A percentile compares a stretch with the other conserved stretches of the same genome.
Evolutionary conservation across 1,140 invertebrate species (phyloP).

Genomic region (Palaemon carinicauda): DNA sequence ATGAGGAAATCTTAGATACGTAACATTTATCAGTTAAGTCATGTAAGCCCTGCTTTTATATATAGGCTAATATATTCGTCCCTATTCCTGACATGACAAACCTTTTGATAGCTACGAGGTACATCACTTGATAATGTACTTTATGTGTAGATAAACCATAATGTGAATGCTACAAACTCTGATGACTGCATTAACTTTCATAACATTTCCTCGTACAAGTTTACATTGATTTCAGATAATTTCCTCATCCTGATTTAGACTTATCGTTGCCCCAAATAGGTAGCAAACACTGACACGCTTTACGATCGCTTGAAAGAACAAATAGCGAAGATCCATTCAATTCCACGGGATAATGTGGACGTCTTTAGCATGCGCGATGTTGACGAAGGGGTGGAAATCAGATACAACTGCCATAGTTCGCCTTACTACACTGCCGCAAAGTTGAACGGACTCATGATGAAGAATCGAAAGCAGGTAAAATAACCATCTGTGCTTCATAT

Average conservation of each 20-base stretch:
- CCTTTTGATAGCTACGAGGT: too few relatives aligned
- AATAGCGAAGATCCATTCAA: constrained; percentile 40
- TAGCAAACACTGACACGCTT: constrained; percentile 20
- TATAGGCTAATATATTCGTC: too few relatives aligned
- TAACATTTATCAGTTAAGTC: too few relatives aligned
- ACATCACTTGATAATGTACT: too few relatives aligned
- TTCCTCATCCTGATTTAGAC: background rate
- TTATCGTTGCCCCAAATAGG: background rate
- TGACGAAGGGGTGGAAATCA: constrained; percentile 79
- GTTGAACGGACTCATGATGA: constrained; percentile 93
- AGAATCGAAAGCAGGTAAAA: constrained; percentile 75
- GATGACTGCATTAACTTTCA: too few relatives aligned
- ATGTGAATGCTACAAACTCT: too few relatives aligned
- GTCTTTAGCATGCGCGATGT: constrained; percentile 87
- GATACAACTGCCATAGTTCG: constrained; percentile 94
- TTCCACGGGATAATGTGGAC: constrained; percentile 86
- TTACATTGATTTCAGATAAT: too few relatives aligned
- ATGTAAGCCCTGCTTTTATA: too few relatives aligned
- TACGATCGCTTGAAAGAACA: constrained; percentile 47
- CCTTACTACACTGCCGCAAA: constrained; percentile 94
- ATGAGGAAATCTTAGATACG: too few relatives aligned
- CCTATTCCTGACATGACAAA: too few relatives aligned
- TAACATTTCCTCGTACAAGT: background rate
- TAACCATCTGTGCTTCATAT: too few relatives aligned
- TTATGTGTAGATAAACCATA: too few relatives aligned